Evolutionary conservation across 2,797 vertebrate genomes (phyloP).

Genomic region (Pitangus sulphuratus): DNA sequence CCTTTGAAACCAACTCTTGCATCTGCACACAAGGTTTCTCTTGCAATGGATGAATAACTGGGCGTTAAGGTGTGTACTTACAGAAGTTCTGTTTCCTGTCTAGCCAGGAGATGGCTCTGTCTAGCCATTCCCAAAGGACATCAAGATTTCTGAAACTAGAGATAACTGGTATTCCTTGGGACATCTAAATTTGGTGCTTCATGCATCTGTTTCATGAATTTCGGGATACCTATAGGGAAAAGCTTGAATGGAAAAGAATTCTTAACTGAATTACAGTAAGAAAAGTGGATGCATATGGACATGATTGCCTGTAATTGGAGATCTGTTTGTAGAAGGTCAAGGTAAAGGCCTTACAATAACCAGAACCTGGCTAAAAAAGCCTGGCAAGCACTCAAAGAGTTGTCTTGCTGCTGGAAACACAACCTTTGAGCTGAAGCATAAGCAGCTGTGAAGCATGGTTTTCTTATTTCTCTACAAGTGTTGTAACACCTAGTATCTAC

Average conservation of each 20-base stretch:
- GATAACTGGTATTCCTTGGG: not conserved
- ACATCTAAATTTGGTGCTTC: not conserved
- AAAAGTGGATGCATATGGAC: not conserved
- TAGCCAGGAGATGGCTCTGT: conserved; percentile 66
- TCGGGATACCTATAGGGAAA: not conserved
- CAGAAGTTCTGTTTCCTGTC: not conserved
- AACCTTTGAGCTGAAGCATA: not conserved
- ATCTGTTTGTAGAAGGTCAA: not conserved
- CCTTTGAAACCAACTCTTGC: not conserved
- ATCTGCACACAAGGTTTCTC: not conserved
- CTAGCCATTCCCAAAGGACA: not conserved
- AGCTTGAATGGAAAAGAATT: not conserved
- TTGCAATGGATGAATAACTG: not conserved
- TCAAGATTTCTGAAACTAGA: not conserved
- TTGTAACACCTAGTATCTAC: not conserved
- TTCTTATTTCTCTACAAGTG: not conserved
- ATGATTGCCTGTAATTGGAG: not conserved
- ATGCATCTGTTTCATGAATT: not conserved
- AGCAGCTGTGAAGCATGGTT: not conserved
- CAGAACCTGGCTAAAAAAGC: not conserved
- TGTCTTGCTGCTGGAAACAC: not conserved
- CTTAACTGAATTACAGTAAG: not conserved
- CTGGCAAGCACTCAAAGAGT: not conserved
- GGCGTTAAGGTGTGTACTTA: not conserved
- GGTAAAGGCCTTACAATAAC: not conserved